phyloP scores from a whole-genome alignment of 2,797 vertebrate genomes.

The Pantherophis alleghaniensis region DNA sequence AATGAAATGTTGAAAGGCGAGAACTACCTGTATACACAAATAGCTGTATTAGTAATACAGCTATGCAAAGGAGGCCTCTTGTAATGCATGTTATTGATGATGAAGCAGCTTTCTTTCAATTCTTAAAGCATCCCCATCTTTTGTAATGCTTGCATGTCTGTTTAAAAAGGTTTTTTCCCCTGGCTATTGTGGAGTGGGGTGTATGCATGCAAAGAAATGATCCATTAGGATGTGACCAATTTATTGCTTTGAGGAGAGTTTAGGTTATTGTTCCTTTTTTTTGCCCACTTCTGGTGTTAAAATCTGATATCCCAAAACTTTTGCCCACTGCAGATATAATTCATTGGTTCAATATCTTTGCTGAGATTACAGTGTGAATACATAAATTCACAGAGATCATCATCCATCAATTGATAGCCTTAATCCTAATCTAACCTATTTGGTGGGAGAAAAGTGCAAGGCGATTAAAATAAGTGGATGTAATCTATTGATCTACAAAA shows the following conservation, averaged over 20 bases:
- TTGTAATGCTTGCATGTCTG: neutral
- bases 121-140: neutral
- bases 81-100: neutral
- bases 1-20: neutral
- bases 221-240: neutral
- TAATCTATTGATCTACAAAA: neutral
- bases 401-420: neutral
- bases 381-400: neutral
- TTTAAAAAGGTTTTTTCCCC: neutral
- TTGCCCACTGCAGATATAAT: neutral
- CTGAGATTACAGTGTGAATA: neutral
- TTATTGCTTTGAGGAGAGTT: neutral
- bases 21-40: neutral
- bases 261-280: neutral
- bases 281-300: neutral
- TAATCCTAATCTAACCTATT: neutral
- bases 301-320: neutral
- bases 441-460: neutral
- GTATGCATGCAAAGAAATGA: neutral
- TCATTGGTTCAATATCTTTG: neutral
- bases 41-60: neutral
- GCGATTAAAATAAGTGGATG: neutral
- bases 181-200: neutral
- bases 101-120: neutral
- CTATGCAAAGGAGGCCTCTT: neutral